phyloP scores from a whole-genome alignment of 1,140 invertebrate genomes.

The Scaptomyza montana region DNA sequence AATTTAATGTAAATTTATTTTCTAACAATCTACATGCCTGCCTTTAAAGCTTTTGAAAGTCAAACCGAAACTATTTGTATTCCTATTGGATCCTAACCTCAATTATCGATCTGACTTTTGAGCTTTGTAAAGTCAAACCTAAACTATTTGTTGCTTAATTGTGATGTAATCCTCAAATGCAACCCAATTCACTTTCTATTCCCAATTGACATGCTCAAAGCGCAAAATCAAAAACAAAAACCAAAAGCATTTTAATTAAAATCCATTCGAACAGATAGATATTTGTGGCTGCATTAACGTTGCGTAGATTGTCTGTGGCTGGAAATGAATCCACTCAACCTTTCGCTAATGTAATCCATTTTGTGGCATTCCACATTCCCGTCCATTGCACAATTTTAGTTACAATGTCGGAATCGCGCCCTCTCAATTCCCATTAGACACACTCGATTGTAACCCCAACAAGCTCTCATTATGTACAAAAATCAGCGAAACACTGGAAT shows the following conservation, averaged over 20 bases:
- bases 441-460: background rate
- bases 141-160: no score
- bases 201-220: background rate
- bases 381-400: constrained; percentile 58
- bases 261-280: constrained; percentile 16
- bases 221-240: constrained; percentile 1
- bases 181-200: background rate
- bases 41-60: no score
- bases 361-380: constrained; percentile 46
- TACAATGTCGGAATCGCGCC: constrained; percentile 7
- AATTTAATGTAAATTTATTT: no score
- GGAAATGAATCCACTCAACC: background rate
- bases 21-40: no score
- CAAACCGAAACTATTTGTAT: no score
- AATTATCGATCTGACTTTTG: no score
- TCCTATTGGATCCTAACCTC: background rate
- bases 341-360: constrained; percentile 36
- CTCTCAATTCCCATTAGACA: constrained; percentile 15
- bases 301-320: constrained; percentile 5
- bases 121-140: no score
- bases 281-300: constrained; percentile 12
- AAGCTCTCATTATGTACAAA: constrained; percentile 53
- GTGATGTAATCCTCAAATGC: background rate
- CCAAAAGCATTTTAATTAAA: constrained; percentile 33
- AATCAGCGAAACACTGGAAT: constrained; percentile 75